A percentile compares a stretch with the other conserved stretches of the same genome.
These are phyloP conservation scores for Eudasyphora cyanicolor DNA, from an alignment of 2,888 invertebrate species.

Conservation along the genomic window DNA sequence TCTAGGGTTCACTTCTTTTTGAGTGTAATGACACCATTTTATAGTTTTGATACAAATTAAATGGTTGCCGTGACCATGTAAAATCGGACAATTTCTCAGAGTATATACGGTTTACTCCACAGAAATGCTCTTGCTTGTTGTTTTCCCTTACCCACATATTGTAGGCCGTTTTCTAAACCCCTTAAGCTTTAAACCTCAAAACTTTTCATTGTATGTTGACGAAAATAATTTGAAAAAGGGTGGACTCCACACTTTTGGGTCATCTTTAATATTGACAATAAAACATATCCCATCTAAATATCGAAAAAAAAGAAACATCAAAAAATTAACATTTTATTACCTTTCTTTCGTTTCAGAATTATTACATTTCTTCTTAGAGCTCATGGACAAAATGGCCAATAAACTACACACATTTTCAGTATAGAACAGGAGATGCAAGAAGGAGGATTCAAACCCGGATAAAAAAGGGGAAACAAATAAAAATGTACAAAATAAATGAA, in stretches of 20 bases:
- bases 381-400: conserved; percentile 25
- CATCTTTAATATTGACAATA: not conserved
- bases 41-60: too few relatives aligned
- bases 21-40: too few relatives aligned
- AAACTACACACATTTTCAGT: conserved; percentile 12
- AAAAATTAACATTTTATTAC: conserved; percentile 34
- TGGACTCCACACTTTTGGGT: too few relatives aligned
- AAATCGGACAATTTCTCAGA: too few relatives aligned
- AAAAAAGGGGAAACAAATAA: not conserved
- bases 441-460: not conserved
- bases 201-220: not conserved
- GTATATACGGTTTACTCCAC: too few relatives aligned
- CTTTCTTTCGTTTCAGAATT: conserved; percentile 28
- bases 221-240: not conserved
- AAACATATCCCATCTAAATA: not conserved
- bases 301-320: not conserved
- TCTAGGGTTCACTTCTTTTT: too few relatives aligned
- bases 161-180: too few relatives aligned
- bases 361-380: not conserved
- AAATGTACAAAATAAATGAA: conserved; percentile 45
- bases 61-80: too few relatives aligned
- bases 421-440: not conserved
- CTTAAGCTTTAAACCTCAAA: not conserved
- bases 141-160: too few relatives aligned
- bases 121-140: too few relatives aligned